Conservation (phyloP, 2,113 vertebrate species). For the Globicephala melas region DNA sequence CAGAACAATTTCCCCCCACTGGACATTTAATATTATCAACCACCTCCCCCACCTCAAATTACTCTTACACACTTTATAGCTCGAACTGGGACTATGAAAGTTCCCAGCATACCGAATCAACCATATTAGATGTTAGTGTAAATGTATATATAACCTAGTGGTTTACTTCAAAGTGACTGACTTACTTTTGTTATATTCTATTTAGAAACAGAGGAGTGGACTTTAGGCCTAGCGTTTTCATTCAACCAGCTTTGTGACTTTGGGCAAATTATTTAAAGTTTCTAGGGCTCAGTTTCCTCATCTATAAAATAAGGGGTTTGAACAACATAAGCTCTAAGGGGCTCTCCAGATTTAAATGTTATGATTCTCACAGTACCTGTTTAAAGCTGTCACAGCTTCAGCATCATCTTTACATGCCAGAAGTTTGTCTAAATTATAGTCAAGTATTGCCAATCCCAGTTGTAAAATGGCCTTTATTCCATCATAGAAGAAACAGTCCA, state of each 20-base stretch:
- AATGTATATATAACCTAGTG: background rate
- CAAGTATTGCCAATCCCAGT: slow-evolving; percentile 93
- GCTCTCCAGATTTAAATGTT: background rate
- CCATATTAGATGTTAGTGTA: slow-evolving; percentile 1
- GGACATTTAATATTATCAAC: slow-evolving; percentile 31
- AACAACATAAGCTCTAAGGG: background rate
- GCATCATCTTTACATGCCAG: slow-evolving; percentile 94
- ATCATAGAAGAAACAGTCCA: slow-evolving; percentile 98
- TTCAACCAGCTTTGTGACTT: slow-evolving; percentile 24
- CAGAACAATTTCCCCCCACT: background rate
- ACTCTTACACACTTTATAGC: background rate
- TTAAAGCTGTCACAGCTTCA: slow-evolving; percentile 95
- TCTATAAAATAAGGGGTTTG: background rate
- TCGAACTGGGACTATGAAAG: background rate
- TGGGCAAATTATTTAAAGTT: background rate
- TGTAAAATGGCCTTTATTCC: slow-evolving; percentile 96
- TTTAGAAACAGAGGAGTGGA: background rate
- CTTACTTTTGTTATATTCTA: slow-evolving; percentile 25
- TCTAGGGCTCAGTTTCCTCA: slow-evolving; percentile 10
- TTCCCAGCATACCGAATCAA: slow-evolving; percentile 10
- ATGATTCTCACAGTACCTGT: slow-evolving; percentile 85
- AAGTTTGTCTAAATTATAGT: slow-evolving; percentile 96
- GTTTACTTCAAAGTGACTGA: background rate
- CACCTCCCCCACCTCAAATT: background rate
- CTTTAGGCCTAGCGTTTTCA: background rate